phyloP scores from a whole-genome alignment of 2,113 vertebrate species.

The Glaucomys volans region DNA sequence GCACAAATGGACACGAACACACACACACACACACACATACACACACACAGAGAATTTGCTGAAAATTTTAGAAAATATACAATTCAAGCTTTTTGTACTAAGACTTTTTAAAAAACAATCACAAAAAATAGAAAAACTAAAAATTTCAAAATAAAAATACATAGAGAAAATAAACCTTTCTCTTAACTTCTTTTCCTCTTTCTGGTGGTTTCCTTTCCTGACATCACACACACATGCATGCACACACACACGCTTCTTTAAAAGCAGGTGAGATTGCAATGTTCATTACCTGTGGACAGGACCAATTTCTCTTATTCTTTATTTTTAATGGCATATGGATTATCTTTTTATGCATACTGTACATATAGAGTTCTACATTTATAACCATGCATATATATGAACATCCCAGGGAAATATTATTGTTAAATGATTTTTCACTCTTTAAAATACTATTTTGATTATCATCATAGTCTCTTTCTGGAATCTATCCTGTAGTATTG shows the following conservation, averaged over 20 bases:
- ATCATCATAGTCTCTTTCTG: not conserved
- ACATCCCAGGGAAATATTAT: not conserved
- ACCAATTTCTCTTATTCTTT: not conserved
- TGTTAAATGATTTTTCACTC: not conserved
- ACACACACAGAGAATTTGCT: not conserved
- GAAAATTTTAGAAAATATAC: not conserved
- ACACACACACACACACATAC: not conserved
- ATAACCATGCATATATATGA: not conserved
- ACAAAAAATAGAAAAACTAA: not conserved
- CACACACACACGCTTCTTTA: not conserved
- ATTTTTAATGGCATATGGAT: not conserved
- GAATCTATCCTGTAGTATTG: not conserved
- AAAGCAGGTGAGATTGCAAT: not conserved
- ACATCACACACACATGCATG: not conserved
- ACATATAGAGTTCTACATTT: not conserved
- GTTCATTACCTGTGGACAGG: not conserved
- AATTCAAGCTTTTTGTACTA: not conserved
- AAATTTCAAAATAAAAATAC: constrained; percentile 1
- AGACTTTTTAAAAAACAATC: not conserved
- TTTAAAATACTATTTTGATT: constrained; percentile 32
- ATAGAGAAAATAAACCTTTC: not conserved
- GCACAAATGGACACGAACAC: not conserved
- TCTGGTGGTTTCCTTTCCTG: not conserved
- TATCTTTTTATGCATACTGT: not conserved
- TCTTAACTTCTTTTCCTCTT: not conserved